phyloP scores from a whole-genome alignment of 2,888 invertebrate species.

The Folsomia manolachei region DNA sequence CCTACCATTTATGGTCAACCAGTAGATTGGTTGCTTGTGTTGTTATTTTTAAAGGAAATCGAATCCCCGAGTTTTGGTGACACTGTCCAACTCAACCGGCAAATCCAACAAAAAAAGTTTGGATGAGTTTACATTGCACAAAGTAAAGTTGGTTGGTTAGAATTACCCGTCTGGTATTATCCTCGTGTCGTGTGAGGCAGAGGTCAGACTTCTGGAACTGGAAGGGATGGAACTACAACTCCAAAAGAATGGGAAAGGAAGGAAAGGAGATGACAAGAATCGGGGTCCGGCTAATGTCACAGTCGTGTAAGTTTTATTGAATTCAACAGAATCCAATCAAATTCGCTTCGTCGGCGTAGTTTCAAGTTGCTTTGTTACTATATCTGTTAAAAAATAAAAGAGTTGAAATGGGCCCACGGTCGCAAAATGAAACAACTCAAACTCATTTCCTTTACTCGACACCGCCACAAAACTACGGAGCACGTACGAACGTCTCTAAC shows the following conservation, averaged over 20 bases:
- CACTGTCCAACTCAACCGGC: conserved; percentile 5
- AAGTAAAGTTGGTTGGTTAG: background rate
- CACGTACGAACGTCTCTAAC: too few species aligned
- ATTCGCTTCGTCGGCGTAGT: background rate
- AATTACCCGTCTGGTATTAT: background rate
- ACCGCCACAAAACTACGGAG: background rate
- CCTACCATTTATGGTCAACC: background rate
- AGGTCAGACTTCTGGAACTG: too few species aligned
- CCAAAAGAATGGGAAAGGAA: too few species aligned
- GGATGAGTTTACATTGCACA: background rate
- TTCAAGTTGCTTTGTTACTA: background rate
- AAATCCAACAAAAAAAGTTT: background rate
- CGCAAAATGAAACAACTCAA: conserved; percentile 3
- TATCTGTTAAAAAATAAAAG: conserved; percentile 3
- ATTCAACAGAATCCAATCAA: conserved; percentile 17
- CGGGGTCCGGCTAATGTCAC: background rate
- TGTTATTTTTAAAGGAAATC: conserved; percentile 6
- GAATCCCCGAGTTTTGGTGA: background rate
- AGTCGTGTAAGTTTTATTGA: conserved; percentile 14
- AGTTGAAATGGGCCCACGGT: background rate
- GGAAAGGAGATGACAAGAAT: too few species aligned
- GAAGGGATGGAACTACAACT: too few species aligned
- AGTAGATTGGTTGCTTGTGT: background rate
- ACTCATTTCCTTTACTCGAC: background rate
- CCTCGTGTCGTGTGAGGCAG: background rate